Evolutionary conservation across 2,113 vertebrate species (phyloP), one percentile per base, ranked within the genome.

Genomic region (Xenopus laevis): DNA sequence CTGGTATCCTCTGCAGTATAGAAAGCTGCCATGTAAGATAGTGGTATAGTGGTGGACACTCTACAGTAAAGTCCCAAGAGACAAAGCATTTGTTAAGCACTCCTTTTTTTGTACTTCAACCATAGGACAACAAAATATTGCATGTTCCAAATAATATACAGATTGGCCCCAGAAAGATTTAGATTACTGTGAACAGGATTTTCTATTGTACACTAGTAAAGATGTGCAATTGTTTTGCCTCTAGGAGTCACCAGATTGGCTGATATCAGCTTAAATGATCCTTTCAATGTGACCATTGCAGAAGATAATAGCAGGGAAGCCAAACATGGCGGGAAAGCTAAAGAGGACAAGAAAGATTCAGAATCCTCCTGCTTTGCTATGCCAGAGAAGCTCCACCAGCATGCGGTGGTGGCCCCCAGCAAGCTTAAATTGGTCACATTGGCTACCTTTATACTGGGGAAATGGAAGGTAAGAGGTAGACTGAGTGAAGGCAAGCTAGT

Each of bases 351-450:
- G 47, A 13, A 1, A 0, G 27, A 7, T 4, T 10, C 53, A 50
- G 84, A 84, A 17, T 81, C 81, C 0, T 86, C 90, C 18, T 85
- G 88, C 85, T 99, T 96, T 33, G 89, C 93, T 0, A 79, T 99
- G 4, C 97, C 97, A 0, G 91, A 92, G 70, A 88, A 82, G 6
- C 90, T 99, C 3, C 79, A 89, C 46, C 97, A 99, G 83, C 88
- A 92, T 0, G 83, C 94, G 47, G 57, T 92, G 3, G n/a, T 98
- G 71, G 94, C 98, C 65, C 97, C 97, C 78, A 96, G 94, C 87
- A 99, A 99, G 79, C 52, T 99, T 79, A 85, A 91, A 12, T 93
- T 99, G 13, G 97, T 99, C 46, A 95, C 89, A 0, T 89, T 99
- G 71, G 94, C 95, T 0, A 92, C 96, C 18, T 98, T 99, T 83